Evolutionary conservation across 2,113 vertebrate genomes (phyloP), one percentile per base, ranked within the genome.

Genomic region (Clarias gariepinus): DNA sequence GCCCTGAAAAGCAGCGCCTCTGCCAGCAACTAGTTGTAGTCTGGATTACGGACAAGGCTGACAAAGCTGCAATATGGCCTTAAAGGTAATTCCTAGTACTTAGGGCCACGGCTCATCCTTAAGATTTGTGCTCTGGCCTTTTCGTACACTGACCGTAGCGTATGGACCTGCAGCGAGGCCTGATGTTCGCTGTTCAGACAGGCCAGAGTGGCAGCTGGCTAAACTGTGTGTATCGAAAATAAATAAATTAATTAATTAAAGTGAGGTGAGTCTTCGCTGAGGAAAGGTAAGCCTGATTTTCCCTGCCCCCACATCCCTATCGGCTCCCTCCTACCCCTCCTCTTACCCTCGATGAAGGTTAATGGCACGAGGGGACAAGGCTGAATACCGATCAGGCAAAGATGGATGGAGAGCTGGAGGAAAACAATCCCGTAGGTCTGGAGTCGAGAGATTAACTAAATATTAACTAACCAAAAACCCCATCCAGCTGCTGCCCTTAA

Each of bases 361-460:
- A 95, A 95, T 94, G 93, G 93, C 91, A 92, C 86, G 89, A 92
- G 93, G 93, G 94, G 92, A 93, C 92, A 91, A 92, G 89, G 86
- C 93, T 91, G 93, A 95, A 96, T 95, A 94, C 94, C 95, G 95
- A 95, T 94, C 94, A 95, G 94, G 87, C 86, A 1, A 92, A 95
- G 95, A 95, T 95, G 94, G 94, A 95, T 94, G 94, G 91, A 93
- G 93, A 93, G 93, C 92, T 91, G 90, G 92, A 91, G 92, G 93
- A 93, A 92, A 92, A 93, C 94, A 93, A 91, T 95, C 93, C 94
- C 94, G 88, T 91, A 95, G 94, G 93, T 93, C 94, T 94, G 87
- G 94, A 95, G 93, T 95, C 93, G 91, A 95, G 94, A 95, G 94
- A 95, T 95, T 95, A 95, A 94, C 94, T 94, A 95, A 95, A 96